These are phyloP conservation scores for Ceyx cyanopectus DNA, from an alignment of 2,113 vertebrate species.

Conservation along the genomic window DNA sequence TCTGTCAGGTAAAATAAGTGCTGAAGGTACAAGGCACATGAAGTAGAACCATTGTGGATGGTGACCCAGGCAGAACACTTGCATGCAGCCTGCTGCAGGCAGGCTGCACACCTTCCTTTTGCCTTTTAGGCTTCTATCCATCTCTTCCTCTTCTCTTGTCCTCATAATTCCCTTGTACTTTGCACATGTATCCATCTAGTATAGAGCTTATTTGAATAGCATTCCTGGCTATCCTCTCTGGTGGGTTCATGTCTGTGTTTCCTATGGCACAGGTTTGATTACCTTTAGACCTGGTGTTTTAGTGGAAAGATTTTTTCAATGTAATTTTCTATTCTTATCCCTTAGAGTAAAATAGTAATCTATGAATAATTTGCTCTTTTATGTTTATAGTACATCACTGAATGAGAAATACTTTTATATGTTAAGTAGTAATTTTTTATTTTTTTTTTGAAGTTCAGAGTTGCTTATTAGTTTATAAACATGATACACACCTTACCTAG, in stretches of 20 bases:
- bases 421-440: background rate
- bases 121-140: background rate
- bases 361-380: background rate
- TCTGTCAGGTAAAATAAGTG: background rate
- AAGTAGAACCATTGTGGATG: background rate
- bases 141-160: background rate
- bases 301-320: background rate
- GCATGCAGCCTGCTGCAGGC: background rate
- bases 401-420: background rate
- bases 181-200: background rate
- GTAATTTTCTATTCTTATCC: background rate
- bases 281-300: background rate
- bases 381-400: background rate
- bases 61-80: background rate
- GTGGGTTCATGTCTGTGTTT: accelerated
- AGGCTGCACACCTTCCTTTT: background rate
- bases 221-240: background rate
- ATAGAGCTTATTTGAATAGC: background rate
- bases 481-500: background rate
- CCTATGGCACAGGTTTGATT: background rate
- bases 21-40: background rate
- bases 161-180: background rate
- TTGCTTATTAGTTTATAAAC: background rate
- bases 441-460: background rate
- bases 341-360: background rate